Evolutionary conservation across 2,113 vertebrate genomes (phyloP), one percentile per base, ranked within the genome.

Genomic region (Takifugu bimaculatus): DNA sequence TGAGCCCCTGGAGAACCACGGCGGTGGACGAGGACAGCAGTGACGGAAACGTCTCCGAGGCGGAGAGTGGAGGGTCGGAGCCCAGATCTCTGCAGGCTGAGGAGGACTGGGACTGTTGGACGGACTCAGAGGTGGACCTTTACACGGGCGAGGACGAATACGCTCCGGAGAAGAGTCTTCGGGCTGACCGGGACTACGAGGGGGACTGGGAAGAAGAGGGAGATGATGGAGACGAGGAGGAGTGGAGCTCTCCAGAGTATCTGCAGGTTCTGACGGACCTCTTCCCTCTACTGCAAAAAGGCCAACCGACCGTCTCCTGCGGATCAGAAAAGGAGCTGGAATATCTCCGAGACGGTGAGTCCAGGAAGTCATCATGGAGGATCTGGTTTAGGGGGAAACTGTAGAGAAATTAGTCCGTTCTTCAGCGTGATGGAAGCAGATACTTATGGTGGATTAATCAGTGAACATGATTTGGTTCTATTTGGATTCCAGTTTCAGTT

Each of bases 1-100:
- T 90, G 32, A 89, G 89, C 75, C 72, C 79, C 35, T 90, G 89
- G 91, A 91, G 89, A 51, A 85, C 84, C 0, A 65, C 59, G 1
- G 88, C 89, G 0, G 70, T 60, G 9, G 70, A 84, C 0, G 87
- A 91, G 65, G 90, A 91, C 65, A 54, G 57, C 48, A 29, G 10
- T 1, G 81, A 80, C 51, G 54, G 13, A 1, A 57, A 14, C 6
- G 49, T 63, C 61, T 81, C 55, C 63, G 80, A 79, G 2, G 27
- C 9, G 7, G 79, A 72, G n/a, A 45, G 43, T 4, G 26, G 43
- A 27, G 79, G 77, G 13, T 74, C 66, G 67, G 72, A 83, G 58
- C 72, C 51, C 1, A 68, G 65, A 28, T 61, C 80, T 0, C 61
- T 85, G 32, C 68, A 58, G 55, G 81, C 66, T 0, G 78, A 66